These are phyloP conservation scores for Drosophila aldrichi DNA, from an alignment of 2,888 invertebrate species.

Conservation along the genomic window DNA sequence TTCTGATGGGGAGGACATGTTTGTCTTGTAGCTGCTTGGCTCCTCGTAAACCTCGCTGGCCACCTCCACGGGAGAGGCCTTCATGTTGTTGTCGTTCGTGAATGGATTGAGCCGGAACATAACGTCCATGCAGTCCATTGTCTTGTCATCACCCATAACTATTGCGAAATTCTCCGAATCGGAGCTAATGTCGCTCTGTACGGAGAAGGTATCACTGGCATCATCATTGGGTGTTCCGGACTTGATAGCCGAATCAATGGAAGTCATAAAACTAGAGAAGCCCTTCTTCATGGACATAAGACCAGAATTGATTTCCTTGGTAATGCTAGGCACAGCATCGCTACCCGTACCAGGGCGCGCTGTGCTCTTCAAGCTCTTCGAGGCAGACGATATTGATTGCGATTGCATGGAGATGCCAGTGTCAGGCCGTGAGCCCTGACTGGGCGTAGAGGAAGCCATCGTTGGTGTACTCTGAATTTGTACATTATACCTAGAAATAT, in stretches of 20 bases:
- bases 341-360: slow-evolving; percentile 64
- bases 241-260: slow-evolving; percentile 92
- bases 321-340: slow-evolving; percentile 79
- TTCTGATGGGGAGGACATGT: slow-evolving; percentile 92
- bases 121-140: slow-evolving; percentile 89
- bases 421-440: slow-evolving; percentile 82
- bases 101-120: slow-evolving; percentile 87
- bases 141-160: slow-evolving; percentile 88
- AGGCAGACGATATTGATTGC: slow-evolving; percentile 83
- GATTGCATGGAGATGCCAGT: slow-evolving; percentile 79
- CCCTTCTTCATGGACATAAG: slow-evolving; percentile 93
- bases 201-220: slow-evolving; percentile 90
- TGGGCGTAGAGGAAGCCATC: slow-evolving; percentile 79
- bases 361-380: slow-evolving; percentile 81
- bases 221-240: slow-evolving; percentile 88
- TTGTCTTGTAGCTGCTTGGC: slow-evolving; percentile 86
- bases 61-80: slow-evolving; percentile 88
- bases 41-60: slow-evolving; percentile 94
- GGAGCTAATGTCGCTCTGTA: slow-evolving; percentile 93
- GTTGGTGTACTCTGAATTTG: slow-evolving; percentile 84
- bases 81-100: slow-evolving; percentile 86
- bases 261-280: slow-evolving; percentile 92
- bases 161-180: slow-evolving; percentile 95
- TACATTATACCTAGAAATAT: slow-evolving; percentile 82
- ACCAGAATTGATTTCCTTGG: slow-evolving; percentile 87